Conservation (phyloP, 2,888 invertebrate species). For the Thecocarcelia acutangulata region DNA sequence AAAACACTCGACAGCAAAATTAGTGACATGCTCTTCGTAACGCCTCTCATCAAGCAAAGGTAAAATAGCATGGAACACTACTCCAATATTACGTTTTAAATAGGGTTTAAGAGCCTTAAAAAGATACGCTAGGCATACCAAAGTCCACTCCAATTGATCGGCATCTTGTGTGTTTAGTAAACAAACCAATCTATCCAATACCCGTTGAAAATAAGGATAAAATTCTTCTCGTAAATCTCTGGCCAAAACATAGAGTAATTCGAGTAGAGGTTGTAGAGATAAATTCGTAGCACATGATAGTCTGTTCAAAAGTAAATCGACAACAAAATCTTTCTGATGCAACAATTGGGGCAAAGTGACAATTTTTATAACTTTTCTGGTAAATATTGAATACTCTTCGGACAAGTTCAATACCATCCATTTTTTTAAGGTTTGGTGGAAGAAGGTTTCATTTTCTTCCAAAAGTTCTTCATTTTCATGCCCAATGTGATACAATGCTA, state of each 20-base stretch:
- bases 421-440: slow-evolving; percentile 91
- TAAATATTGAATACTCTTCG: slow-evolving; percentile 89
- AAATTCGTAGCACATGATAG: slow-evolving; percentile 87
- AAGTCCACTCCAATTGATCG: slow-evolving; percentile 92
- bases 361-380: slow-evolving; percentile 88
- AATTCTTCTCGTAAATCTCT: slow-evolving; percentile 95
- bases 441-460: slow-evolving; percentile 87
- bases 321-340: slow-evolving; percentile 89
- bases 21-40: slow-evolving; percentile 90
- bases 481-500: slow-evolving; percentile 92
- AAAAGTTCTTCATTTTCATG: slow-evolving; percentile 88
- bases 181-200: slow-evolving; percentile 88
- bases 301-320: slow-evolving; percentile 88
- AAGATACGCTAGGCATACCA: slow-evolving; percentile 92
- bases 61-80: slow-evolving; percentile 87
- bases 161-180: slow-evolving; percentile 89
- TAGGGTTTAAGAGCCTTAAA: slow-evolving; percentile 94
- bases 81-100: slow-evolving; percentile 89
- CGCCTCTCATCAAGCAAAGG: slow-evolving; percentile 90
- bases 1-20: slow-evolving; percentile 98
- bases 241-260: slow-evolving; percentile 91
- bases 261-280: slow-evolving; percentile 90
- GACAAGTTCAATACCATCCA: slow-evolving; percentile 95
- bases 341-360: slow-evolving; percentile 93
- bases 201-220: slow-evolving; percentile 90